phyloP scores from a whole-genome alignment of 2,113 vertebrate genomes.

The Trachemys scripta region DNA sequence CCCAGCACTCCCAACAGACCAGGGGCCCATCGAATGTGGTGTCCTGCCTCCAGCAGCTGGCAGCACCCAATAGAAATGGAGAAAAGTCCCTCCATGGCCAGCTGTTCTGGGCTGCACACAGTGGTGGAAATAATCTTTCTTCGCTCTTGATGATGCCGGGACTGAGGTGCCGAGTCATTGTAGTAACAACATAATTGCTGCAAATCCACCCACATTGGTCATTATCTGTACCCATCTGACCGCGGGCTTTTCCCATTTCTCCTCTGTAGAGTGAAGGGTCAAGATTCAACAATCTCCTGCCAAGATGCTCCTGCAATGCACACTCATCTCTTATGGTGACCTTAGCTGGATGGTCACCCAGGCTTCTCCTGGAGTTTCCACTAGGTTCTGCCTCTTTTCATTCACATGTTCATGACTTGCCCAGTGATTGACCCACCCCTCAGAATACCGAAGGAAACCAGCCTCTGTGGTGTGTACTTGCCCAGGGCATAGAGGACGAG shows the following conservation, averaged over 20 bases:
- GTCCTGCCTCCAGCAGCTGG: background rate
- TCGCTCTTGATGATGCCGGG: background rate
- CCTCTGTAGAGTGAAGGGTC: background rate
- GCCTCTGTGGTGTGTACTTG: slow-evolving; percentile 67
- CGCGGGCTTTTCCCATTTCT: background rate
- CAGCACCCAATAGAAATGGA: background rate
- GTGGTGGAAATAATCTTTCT: background rate
- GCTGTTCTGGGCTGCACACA: background rate
- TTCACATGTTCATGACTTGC: background rate
- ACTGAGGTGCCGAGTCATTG: background rate
- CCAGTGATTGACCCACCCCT: background rate
- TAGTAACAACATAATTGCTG: background rate
- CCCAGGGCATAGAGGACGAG: slow-evolving; percentile 88
- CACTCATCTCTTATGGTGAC: background rate
- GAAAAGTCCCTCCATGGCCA: background rate
- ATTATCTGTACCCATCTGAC: background rate
- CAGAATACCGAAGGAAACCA: background rate
- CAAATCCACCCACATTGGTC: background rate
- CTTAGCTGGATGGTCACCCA: background rate
- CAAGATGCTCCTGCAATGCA: background rate
- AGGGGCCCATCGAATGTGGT: background rate
- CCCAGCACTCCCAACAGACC: background rate
- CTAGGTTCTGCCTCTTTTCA: background rate
- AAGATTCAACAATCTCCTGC: background rate
- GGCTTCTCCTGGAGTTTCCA: background rate